Evolutionary conservation across 2,888 invertebrate species (phyloP), one percentile per base, ranked within the genome.

Genomic region (Tortrix viridana): DNA sequence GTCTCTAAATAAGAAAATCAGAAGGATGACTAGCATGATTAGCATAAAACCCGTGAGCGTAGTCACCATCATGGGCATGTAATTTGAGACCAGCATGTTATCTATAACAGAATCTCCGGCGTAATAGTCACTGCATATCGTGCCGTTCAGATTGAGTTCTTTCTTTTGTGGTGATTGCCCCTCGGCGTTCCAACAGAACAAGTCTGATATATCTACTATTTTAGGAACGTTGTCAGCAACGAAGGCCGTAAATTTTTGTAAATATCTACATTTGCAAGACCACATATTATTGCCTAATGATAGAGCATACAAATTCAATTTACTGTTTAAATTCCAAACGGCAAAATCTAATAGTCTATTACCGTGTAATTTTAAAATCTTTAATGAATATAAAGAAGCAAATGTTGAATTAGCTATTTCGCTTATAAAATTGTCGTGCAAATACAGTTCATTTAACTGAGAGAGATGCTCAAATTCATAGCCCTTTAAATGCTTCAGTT

Each of bases 241-340:
- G 93, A 96, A 97, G 46, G 95, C 93, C 20, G 97, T 96, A 69
- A 97, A 93, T 76, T 95, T 95, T 80, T 96, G 96, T 72, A 98
- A 93, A 88, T 97, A 97, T 84, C 96, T 95, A 86, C 98, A 98
- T 70, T 96, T 95, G 79, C 98, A 98, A 3, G 96, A 96, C 98
- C 98, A 98, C 72, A 95, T 95, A 82, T 98, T 98, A 74, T 96
- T 95, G n/a, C 96, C 96, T 68, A 98, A 89, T 1, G 95, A 94
- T 57, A 98, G 81, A 65, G 96, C 95, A 65, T 94, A 94, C 64
- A 97, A 88, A 69, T 95, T 93, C 54, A 92, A 88, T 82, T 96
- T 96, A 74, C 85, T 84, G 79, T 74, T 89, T 70, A 96, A 92
- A 77, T 94, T 95, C 95, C 96, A 96, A 59, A 97, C 94, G 18